Evolutionary conservation across 1,140 invertebrate genomes (phyloP).

Genomic region (Lordiphosa clarofinis): DNA sequence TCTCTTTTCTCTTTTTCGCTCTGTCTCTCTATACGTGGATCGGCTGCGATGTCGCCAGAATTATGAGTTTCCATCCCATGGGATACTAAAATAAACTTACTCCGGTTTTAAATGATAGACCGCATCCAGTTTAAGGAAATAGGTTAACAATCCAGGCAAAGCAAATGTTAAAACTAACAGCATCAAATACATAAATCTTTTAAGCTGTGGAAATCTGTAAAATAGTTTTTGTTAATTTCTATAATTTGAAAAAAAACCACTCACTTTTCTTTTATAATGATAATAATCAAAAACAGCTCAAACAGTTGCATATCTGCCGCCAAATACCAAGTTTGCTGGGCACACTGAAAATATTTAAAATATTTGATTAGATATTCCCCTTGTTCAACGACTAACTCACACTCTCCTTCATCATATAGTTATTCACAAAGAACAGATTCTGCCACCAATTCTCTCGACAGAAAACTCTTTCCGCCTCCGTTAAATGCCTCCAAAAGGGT

Average conservation of each 20-base stretch:
- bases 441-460: constrained; percentile 85
- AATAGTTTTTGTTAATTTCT: neutral
- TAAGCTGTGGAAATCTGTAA: constrained; percentile 68
- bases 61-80: too few relatives aligned
- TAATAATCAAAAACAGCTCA: constrained; percentile 82
- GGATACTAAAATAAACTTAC: too few relatives aligned
- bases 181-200: constrained; percentile 43
- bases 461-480: constrained; percentile 80
- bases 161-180: constrained; percentile 69
- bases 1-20: too few relatives aligned
- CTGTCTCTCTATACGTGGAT: too few relatives aligned
- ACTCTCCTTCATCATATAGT: constrained; percentile 79
- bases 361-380: too few relatives aligned
- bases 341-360: constrained; percentile 80
- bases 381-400: constrained; percentile 10
- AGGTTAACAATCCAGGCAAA: constrained; percentile 80
- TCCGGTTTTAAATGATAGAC: constrained; percentile 80
- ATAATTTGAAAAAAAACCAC: neutral
- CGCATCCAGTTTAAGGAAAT: constrained; percentile 73
- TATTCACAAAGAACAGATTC: constrained; percentile 85
- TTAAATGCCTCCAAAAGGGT: constrained; percentile 80
- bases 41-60: too few relatives aligned
- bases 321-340: constrained; percentile 87
- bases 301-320: constrained; percentile 87
- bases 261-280: constrained; percentile 76